Percentiles rank a stretch among this genome's conserved stretches.
Evolutionary conservation across 2,888 invertebrate species (phyloP).

Genomic region (Nemurella pictetii): DNA sequence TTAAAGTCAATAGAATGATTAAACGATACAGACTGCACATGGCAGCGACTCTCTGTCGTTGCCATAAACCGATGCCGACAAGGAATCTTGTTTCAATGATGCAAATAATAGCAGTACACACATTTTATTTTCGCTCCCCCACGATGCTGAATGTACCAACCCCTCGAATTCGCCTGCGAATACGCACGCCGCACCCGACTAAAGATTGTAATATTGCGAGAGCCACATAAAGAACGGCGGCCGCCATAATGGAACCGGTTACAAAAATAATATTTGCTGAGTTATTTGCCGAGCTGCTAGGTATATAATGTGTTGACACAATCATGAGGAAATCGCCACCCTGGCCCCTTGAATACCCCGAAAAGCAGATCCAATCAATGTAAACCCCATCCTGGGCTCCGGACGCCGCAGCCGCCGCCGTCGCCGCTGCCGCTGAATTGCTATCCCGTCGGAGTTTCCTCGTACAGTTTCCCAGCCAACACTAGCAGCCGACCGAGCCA

Average conservation of each 20-base stretch:
- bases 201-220: not conserved
- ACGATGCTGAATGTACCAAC: not conserved
- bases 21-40: no score
- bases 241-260: not conserved
- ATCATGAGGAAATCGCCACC: not conserved
- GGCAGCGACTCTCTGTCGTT: no score
- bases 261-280: not conserved
- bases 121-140: not conserved
- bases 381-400: not conserved
- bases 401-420: not conserved
- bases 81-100: not conserved
- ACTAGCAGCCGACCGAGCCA: not conserved
- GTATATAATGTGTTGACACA: conserved; percentile 10
- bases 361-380: conserved; percentile 5
- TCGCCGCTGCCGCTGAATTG: not conserved
- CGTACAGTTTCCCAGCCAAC: no score
- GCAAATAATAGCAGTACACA: not conserved
- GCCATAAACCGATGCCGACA: no score
- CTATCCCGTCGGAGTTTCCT: not conserved
- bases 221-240: not conserved
- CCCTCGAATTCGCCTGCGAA: not conserved
- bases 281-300: not conserved
- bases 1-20: no score
- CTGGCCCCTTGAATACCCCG: not conserved
- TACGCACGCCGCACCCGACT: not conserved